phyloP scores from a whole-genome alignment of 2,113 vertebrate genomes.

The Burhinus bistriatus region DNA sequence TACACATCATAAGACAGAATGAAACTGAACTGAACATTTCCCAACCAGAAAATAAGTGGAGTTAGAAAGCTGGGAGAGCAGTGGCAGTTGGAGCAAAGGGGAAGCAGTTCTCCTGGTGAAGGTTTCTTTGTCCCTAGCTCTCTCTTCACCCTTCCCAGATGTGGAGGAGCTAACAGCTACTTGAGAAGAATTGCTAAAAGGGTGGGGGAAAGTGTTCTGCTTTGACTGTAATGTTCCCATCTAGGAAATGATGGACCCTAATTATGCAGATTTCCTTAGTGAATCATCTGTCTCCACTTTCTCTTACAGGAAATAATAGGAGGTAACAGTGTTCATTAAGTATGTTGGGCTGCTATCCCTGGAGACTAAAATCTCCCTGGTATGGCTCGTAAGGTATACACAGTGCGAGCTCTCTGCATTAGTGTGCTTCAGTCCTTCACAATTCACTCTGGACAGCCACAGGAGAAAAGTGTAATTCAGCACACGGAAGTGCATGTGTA shows the following conservation, averaged over 20 bases:
- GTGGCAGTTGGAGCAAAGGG: not conserved
- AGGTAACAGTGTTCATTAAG: slow-evolving; percentile 42
- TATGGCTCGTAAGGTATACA: accelerated
- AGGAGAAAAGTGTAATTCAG: not conserved
- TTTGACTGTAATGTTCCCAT: slow-evolving; percentile 39
- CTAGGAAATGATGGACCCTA: slow-evolving; percentile 56
- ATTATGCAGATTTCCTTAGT: slow-evolving; percentile 59
- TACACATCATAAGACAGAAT: not conserved
- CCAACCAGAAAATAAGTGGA: not conserved
- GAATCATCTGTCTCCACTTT: slow-evolving; percentile 38
- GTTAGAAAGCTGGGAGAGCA: not conserved
- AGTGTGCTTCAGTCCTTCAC: not conserved
- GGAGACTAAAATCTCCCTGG: not conserved
- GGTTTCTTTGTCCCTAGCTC: not conserved
- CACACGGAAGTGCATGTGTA: not conserved
- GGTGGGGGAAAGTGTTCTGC: not conserved
- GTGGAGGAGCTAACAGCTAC: slow-evolving; percentile 1
- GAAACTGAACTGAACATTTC: not conserved
- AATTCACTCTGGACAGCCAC: not conserved
- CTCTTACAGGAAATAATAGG: slow-evolving; percentile 47
- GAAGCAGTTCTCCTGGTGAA: not conserved
- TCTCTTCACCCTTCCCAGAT: not conserved
- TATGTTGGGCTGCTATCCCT: slow-evolving; percentile 1
- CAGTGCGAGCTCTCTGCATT: not conserved
- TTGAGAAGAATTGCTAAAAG: slow-evolving; percentile 48